Evolutionary conservation across 2,888 invertebrate species (phyloP).

Genomic region (Herminia tarsipennalis): DNA sequence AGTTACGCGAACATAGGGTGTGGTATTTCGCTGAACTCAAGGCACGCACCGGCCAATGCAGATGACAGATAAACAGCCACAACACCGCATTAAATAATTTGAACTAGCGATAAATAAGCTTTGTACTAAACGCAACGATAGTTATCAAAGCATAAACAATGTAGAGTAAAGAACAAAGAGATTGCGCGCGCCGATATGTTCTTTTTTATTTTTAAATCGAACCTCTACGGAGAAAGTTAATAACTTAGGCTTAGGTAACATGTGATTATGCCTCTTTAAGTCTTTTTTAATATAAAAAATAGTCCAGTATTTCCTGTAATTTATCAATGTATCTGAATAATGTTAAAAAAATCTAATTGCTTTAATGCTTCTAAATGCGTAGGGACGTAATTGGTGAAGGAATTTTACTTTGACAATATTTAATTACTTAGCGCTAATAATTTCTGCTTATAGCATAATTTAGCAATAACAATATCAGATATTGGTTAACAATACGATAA

Average conservation of each 20-base stretch:
- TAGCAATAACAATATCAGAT: too few species aligned
- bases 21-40: slow-evolving; percentile 30
- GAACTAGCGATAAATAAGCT: slow-evolving; percentile 28
- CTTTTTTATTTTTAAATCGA: too few species aligned
- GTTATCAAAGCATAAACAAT: slow-evolving; percentile 29
- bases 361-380: too few species aligned
- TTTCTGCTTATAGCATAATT: slow-evolving; percentile 9
- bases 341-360: too few species aligned
- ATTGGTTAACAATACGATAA: too few species aligned
- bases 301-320: too few species aligned
- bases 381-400: slow-evolving; percentile 27
- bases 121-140: slow-evolving; percentile 21
- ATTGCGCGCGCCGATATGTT: slow-evolving; percentile 14
- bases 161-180: slow-evolving; percentile 20
- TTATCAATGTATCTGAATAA: too few species aligned
- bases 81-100: slow-evolving; percentile 31
- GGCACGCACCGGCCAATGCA: slow-evolving; percentile 23
- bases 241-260: too few species aligned
- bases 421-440: slow-evolving; percentile 10
- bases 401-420: slow-evolving; percentile 19
- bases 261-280: too few species aligned
- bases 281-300: too few species aligned
- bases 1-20: slow-evolving; percentile 33
- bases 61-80: slow-evolving; percentile 43
- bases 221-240: too few species aligned